Evolutionary conservation across 1,140 invertebrate species (phyloP), one percentile per base, ranked within the genome.

Genomic region (Drosophila arawakana): DNA sequence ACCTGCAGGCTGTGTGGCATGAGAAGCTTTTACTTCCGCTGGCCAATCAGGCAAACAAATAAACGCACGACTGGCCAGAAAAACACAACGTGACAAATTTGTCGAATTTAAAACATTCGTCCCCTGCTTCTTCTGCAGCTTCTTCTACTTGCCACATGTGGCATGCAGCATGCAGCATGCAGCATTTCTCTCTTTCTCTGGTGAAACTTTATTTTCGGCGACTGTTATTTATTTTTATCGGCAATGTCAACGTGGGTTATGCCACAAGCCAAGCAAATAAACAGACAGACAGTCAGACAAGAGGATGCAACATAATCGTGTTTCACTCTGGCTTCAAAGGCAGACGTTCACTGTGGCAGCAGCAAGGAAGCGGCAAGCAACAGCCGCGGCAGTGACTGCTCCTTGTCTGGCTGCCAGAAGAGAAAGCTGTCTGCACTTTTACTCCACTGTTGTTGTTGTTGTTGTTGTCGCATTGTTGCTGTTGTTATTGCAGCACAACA

Each of bases 161-260:
- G 69, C 67, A 52, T 80, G 63, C 57, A 63, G 79, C 83, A 52
- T 80, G 63, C 57, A 63, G 79, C 83, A 86, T 86, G 77, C 82
- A 82, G 4, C 25, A 4, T 30, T 6, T 30, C 25, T 30, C 25
- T 30, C 25, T 30, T 0, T 3, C 25, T 0, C 4, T 88, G 83
- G 82, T 82, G 82, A 86, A 88, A 86, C 59, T 72, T 30, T 67
- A 34, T 65, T 59, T 61, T 49, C 69, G 78, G 76, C 55, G 63
- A 57, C 80, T 77, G 84, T 13, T 30, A 30, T 30, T 30, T 30
- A 30, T 30, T 30, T 54, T 37, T 52, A 52, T 52, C 52, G 52
- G 54, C 54, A 57, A 57, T 86, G 82, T 86, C 82, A 88, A 88
- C 83, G 82, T 82, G 76, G 82, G 82, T 86, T 86, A 88, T 82